Percentiles rank a stretch among this genome's conserved stretches.
Conservation (phyloP, 2,113 vertebrate genomes). For the Zosterops hypoxanthus region DNA sequence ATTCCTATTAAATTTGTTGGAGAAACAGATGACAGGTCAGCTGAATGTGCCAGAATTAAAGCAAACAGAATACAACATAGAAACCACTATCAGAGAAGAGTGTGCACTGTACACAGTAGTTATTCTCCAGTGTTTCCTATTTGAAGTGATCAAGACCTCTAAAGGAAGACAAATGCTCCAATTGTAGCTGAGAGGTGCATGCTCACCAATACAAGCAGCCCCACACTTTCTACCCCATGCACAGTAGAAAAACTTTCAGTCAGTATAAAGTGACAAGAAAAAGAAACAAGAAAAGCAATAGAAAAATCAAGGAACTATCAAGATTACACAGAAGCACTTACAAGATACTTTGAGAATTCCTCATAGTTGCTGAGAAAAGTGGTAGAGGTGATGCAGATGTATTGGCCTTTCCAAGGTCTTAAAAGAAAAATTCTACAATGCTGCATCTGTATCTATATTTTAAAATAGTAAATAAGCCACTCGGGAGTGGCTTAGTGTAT, state of each 20-base stretch:
- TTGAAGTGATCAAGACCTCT: not conserved
- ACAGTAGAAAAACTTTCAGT: not conserved
- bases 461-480: slow-evolving; percentile 27
- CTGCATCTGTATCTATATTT: slow-evolving; percentile 65
- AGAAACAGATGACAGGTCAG: slow-evolving; percentile 36
- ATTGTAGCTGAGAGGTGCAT: not conserved
- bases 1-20: not conserved
- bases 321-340: not conserved
- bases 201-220: not conserved
- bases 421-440: slow-evolving; percentile 63
- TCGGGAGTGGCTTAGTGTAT: not conserved
- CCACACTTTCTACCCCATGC: not conserved
- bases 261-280: not conserved
- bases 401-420: not conserved
- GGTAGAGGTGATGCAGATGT: not conserved
- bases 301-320: not conserved
- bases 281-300: not conserved
- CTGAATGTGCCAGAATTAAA: not conserved
- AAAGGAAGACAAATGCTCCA: not conserved
- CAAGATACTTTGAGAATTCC: not conserved
- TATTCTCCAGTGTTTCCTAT: not conserved
- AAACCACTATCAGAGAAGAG: not conserved
- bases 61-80: not conserved
- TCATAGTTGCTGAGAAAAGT: not conserved
- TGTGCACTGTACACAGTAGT: not conserved